Base-by-base conservation (phyloP, 2,113 vertebrate genomes). In the Cynoglossus semilaevis region DNA sequence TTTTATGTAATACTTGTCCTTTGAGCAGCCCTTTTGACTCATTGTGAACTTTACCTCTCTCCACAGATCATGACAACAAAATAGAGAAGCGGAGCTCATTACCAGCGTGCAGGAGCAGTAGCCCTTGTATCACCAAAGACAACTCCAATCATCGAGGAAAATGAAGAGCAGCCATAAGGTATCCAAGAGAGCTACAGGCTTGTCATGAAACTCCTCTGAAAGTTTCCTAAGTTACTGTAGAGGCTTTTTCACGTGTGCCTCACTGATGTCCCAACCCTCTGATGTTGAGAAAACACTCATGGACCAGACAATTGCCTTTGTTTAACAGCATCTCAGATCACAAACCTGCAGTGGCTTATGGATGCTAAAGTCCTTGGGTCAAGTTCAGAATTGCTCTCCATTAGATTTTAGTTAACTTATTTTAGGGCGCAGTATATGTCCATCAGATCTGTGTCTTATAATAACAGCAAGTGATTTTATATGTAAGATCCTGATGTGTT, bases 121-220 rank as follows among this genome's bases (percentile, higher is more conserved):
- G 93, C 54, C 90, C 92, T 8, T 87, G 87, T 82, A 89, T 90
- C 50, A 90, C 91, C 76, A 96, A 94, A 83, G 93, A 93, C 48
- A 91, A 93, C 53, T 89, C 90, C n/a, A 92, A 92, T 79, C 90
- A 88, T 62, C 89, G 91, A 61, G 88, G 91, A 61, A 93, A 93
- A 81, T 94, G 84, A 93, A 77, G 43, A 2, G 6, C n/a, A 7
- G 6, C n/a, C 55, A 36, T 1, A 29, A 13, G 12, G 22, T 43
- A 10, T 43, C 52, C 58, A 57, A 36, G 76, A 46, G 60, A 77
- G 59, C 58, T 52, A 15, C 22, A 29, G 22, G 22, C 22, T 29
- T 54, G 52, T 51, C 54, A 12, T 13, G 52, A 44, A 63, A 69
- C 55, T 56, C 56, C 17, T 19, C 18, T 51, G 53, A 43, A 16